A percentile compares a stretch with the other conserved stretches of the same genome.
Evolutionary conservation across 2,797 vertebrate genomes (phyloP).

Genomic region (Thripadectes ignobilis): DNA sequence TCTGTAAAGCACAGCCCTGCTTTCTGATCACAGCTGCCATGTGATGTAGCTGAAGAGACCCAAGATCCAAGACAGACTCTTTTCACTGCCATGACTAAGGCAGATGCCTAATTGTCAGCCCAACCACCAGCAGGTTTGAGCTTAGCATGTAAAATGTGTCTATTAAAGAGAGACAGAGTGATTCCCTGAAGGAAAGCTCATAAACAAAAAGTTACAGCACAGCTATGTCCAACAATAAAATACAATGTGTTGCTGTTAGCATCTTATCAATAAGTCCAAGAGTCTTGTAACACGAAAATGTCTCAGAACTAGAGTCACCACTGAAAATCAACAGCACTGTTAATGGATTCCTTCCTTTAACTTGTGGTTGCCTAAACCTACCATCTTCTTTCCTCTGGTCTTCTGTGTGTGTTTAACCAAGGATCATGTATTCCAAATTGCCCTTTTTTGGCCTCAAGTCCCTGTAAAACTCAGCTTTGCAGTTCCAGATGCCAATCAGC

Average conservation of each 20-base stretch:
- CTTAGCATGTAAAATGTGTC: background rate
- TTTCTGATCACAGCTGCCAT: background rate
- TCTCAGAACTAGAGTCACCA: background rate
- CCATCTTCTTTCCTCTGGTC: constrained; percentile 4
- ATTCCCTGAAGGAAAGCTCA: background rate
- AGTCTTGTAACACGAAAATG: background rate
- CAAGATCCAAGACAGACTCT: background rate
- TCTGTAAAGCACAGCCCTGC: background rate
- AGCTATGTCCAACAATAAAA: background rate
- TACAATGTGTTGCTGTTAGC: background rate
- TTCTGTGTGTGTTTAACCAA: constrained; percentile 26
- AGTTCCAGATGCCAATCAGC: constrained; percentile 42
- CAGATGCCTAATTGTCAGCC: background rate
- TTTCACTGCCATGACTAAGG: background rate
- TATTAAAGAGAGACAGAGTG: background rate
- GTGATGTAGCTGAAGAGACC: background rate
- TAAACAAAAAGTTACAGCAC: background rate
- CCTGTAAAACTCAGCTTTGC: background rate
- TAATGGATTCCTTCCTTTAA: background rate
- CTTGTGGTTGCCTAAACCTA: background rate
- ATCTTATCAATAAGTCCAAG: background rate
- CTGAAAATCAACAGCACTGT: background rate
- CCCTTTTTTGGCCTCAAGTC: constrained; percentile 13
- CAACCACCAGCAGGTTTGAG: background rate
- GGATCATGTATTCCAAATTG: background rate